Evolutionary conservation across 1,140 invertebrate species (phyloP).

Genomic region (Drosophila sp.): DNA sequence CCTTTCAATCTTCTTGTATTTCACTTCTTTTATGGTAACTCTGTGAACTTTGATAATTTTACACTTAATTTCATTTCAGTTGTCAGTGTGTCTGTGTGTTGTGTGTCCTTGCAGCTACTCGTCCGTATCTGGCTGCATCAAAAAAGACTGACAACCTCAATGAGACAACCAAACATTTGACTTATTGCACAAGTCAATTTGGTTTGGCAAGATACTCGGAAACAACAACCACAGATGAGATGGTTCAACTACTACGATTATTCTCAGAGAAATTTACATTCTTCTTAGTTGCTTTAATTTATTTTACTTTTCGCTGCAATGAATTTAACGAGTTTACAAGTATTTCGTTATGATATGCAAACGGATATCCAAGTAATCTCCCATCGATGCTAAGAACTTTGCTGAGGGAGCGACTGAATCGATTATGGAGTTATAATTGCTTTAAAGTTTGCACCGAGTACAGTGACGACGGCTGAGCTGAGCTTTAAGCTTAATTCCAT

Average conservation of each 20-base stretch:
- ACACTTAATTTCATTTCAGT: slow-evolving; percentile 73
- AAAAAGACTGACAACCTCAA: slow-evolving; percentile 17
- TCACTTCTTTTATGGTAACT: not conserved
- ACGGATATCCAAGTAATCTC: slow-evolving; percentile 56
- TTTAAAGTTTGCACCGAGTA: slow-evolving; percentile 8
- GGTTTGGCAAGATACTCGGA: slow-evolving; percentile 4
- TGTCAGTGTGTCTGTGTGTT: slow-evolving; percentile 23
- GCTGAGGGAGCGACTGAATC: not conserved
- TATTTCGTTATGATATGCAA: slow-evolving; percentile 66
- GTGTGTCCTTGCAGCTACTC: slow-evolving; percentile 12
- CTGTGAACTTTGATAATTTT: slow-evolving; percentile 67
- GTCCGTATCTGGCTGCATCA: not conserved
- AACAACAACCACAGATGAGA: slow-evolving; percentile 11
- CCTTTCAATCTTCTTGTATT: not conserved
- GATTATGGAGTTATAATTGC: slow-evolving; percentile 27
- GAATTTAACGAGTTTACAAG: slow-evolving; percentile 50
- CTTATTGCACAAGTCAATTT: slow-evolving; percentile 48
- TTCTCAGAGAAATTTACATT: not conserved
- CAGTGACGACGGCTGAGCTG: not conserved
- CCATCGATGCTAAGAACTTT: slow-evolving; percentile 6
- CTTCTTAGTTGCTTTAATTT: slow-evolving; percentile 5
- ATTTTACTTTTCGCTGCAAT: slow-evolving; percentile 25
- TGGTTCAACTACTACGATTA: not conserved
- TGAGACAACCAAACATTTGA: slow-evolving; percentile 38
- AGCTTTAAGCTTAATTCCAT: not conserved